Conservation (phyloP, 2,113 vertebrate species). For the Cavia porcellus region DNA sequence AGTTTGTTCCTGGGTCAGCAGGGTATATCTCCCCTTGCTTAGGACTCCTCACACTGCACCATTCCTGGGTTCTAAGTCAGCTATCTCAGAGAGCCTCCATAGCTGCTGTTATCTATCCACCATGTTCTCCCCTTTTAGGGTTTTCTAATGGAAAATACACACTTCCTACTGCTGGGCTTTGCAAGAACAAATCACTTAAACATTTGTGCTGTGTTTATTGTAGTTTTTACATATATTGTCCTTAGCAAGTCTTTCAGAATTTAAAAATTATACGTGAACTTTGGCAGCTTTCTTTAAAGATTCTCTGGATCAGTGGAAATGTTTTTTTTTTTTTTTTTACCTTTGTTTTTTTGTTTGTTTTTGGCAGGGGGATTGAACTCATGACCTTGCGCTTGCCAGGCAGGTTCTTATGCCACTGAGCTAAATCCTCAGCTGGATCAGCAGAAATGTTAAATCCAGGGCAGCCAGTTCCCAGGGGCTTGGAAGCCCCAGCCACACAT, state of each 20-base stretch:
- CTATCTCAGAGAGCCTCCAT: too few relatives aligned
- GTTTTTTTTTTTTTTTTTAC: not conserved
- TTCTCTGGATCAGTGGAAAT: not conserved
- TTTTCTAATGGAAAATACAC: not conserved
- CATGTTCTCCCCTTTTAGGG: not conserved
- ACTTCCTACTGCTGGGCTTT: not conserved
- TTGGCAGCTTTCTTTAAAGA: slow-evolving; percentile 17
- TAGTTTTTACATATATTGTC: slow-evolving; percentile 19
- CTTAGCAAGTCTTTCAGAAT: slow-evolving; percentile 20
- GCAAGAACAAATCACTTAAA: slow-evolving; percentile 1
- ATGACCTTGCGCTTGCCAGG: too few relatives aligned
- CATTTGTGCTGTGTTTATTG: not conserved
- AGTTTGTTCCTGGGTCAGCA: too few relatives aligned
- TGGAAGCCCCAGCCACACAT: not conserved
- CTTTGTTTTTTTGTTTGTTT: too few relatives aligned
- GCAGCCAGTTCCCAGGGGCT: not conserved
- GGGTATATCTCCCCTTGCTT: too few relatives aligned
- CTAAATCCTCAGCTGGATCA: not conserved
- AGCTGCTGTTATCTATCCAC: too few relatives aligned
- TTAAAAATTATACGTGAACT: slow-evolving; percentile 38
- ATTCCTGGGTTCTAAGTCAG: too few relatives aligned
- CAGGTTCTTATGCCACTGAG: too few relatives aligned
- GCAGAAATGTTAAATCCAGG: slow-evolving; percentile 3
- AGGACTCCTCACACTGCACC: too few relatives aligned
- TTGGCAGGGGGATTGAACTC: too few relatives aligned